Base-by-base conservation (phyloP, 2,797 vertebrate genomes). In the Enoplosus armatus region DNA sequence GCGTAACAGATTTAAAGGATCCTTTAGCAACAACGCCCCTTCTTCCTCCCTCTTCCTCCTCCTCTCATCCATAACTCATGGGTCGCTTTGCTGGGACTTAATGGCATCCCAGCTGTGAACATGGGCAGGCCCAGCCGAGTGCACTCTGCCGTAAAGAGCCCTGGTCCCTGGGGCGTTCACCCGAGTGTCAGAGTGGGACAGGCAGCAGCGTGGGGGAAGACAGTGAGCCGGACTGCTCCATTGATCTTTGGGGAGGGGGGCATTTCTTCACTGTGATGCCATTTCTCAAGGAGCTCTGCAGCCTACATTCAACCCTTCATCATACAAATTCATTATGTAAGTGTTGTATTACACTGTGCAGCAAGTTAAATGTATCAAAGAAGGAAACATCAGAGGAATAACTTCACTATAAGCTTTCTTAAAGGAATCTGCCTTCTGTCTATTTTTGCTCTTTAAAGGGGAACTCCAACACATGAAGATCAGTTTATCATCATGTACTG, bases 21-120 rank as follows among this genome's bases (percentile, higher is more conserved):
- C 60, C 47, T 69, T 79, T 51, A 64, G 66, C 48, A 50, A 20
- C 7, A 0, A 69, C 24, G 31, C 31, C 43, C 66, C 61, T 56
- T 22, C 39, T 35, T 47, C 53, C 65, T 50, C 16, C 16, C 43
- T 20, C n/a, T 43, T 58, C 67, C 45, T 50, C 71, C 64, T 50
- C 55, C 48, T 79, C 77, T 87, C 87, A 86, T 87, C 63, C 56
- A 76, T 83, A 80, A 85, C 87, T 59, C 77, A 74, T 61, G 81
- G 83, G 74, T 80, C 79, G 43, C 72, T 79, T 85, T 79, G 79
- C 86, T 77, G 79, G 80, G 89, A 88, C 84, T 86, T 89, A 87
- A 91, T 90, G 79, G 89, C 68, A 45, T 85, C 90, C 82, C 92
- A 93, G 92, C 92, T 94, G 92, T 84, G 86, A 86, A 84, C 73